Evolutionary conservation across 2,797 vertebrate genomes (phyloP), one percentile per base, ranked within the genome.

Genomic region (Hydrophis major): DNA sequence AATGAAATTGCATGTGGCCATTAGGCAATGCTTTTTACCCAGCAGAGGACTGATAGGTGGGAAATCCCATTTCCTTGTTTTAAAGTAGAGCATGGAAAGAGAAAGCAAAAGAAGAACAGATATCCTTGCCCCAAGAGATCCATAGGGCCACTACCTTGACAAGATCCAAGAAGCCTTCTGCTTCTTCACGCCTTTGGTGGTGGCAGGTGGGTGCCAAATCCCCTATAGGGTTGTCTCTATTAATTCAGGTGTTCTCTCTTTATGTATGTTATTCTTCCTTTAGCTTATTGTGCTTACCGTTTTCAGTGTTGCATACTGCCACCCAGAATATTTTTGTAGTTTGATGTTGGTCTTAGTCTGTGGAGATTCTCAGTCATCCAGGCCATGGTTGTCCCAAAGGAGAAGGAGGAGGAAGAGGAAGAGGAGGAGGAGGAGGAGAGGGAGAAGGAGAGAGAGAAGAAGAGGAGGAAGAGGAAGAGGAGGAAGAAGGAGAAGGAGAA

Each of bases 21-120:
- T 94, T 97, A 96, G 97, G 97, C 96, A 97, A 95, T 95, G 95
- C 97, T 96, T 97, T 97, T 97, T 50, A 96, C 96, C 97, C 95
- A 97, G 94, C 93, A 96, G 97, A 97, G 95, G 95, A 91, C 88
- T 90, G 53, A 60, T 89, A 93, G 91, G 95, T 97, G 97, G 95
- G 94, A 95, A 95, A 96, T 95, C 94, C 93, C 89, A 96, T 95
- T 96, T 96, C 88, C 89, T 96, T 74, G 14, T 74, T 95, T 92
- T 93, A 37, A 87, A 95, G 93, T 63, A 94, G 92, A 92, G 88
- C 94, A 93, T 87, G 8, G 53, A 95, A 94, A 66, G 61, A n/a
- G 56, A 37, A 63, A 12, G 27, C 6, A n/a, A 59, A 12, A 27
- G 6, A 50, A 89, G 88, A 18, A 63, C 61, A 93, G 92, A 37